Conservation (phyloP, 1,140 invertebrate genomes). For the Ylistrum balloti region DNA sequence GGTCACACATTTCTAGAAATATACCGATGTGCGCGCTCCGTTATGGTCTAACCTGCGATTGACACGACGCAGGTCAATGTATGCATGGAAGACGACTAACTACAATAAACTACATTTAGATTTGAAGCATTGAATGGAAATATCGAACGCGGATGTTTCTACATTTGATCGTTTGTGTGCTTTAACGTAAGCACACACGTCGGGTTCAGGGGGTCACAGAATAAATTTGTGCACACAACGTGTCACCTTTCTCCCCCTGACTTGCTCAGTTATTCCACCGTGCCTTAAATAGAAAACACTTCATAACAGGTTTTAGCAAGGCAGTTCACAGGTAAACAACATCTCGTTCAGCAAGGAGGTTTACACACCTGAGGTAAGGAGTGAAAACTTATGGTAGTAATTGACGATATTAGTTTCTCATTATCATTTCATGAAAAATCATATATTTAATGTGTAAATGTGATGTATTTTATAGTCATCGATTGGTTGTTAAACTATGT, state of each 20-base stretch:
- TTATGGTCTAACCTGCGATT: too few relatives aligned
- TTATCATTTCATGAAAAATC: too few relatives aligned
- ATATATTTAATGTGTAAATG: too few relatives aligned
- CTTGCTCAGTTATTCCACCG: not conserved
- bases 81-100: not conserved
- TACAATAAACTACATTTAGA: not conserved
- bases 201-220: not conserved
- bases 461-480: too few relatives aligned
- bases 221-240: constrained; percentile 25
- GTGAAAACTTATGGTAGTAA: not conserved
- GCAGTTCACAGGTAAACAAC: not conserved
- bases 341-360: constrained; percentile 2
- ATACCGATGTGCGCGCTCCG: too few relatives aligned
- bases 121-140: not conserved
- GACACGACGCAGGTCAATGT: not conserved
- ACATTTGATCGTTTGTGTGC: not conserved
- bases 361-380: not conserved
- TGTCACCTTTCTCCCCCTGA: not conserved
- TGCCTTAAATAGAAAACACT: not conserved
- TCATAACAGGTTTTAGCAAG: constrained; percentile 5
- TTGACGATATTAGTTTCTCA: too few relatives aligned
- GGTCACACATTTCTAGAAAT: too few relatives aligned
- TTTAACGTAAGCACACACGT: not conserved
- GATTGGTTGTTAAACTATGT: too few relatives aligned
- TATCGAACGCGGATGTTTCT: not conserved